Base-by-base conservation (phyloP, 2,113 vertebrate species). In the Tachycineta bicolor region DNA sequence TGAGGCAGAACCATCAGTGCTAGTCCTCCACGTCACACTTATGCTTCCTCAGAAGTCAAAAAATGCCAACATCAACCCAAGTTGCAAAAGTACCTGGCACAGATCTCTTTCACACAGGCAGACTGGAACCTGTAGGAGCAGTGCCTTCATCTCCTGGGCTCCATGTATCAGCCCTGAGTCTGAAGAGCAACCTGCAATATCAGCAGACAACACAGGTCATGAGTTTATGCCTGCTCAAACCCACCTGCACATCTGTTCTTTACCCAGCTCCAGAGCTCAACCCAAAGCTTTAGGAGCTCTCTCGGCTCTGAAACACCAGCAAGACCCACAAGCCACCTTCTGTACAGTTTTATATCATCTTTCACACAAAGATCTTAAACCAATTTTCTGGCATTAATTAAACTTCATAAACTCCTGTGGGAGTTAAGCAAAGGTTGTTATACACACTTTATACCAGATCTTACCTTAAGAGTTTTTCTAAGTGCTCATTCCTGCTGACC, bases 381-480 rank as follows among this genome's bases (percentile, higher is more conserved):
- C 31, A 83, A 80, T 69, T 89, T 88, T 11, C 59, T 90, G 78
- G 52, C 22, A 87, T 87, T 84, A 68, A 89, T 82, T 89, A 89
- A 95, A 41, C 23, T 21, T 89, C 46, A 65, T n/a, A 60, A 73
- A 80, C 37, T 95, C 81, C 70, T 43, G 44, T 55, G 70, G 29
- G 70, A 85, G 25, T 65, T 85, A 91, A 89, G 84, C 79, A 87
- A 79, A 89, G 46, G 83, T 78, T 92, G 69, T 69, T 91, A 65
- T 23, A 55, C 23, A 37, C 18, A 46, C 28, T 82, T 82, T 29
- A 87, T 53, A 73, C 46, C 23, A 33, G 55, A 82, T 23, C 18
- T 87, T 84, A 84, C n/a, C 47, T 62, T 87, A 82, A 50, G n/a
- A 83, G 62, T 64, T 93, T 95, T 86, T 82, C 53, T 78, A 79